Conservation (phyloP, 2,888 invertebrate species). For the Coronaproctus castanopsis region DNA sequence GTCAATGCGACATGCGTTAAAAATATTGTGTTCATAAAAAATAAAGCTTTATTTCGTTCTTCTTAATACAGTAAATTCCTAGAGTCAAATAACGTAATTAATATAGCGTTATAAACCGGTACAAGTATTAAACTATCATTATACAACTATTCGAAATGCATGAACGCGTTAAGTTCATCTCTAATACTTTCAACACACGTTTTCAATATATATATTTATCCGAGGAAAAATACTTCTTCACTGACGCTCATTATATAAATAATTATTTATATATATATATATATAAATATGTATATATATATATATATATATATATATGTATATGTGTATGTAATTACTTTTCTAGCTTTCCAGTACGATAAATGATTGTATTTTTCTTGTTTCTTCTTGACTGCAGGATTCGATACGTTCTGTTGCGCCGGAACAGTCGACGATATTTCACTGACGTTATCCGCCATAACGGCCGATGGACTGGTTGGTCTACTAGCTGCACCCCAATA, state of each 20-base stretch:
- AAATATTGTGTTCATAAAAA: too few species aligned
- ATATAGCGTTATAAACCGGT: too few species aligned
- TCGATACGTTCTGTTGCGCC: slow-evolving; percentile 32
- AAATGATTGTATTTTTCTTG: slow-evolving; percentile 46
- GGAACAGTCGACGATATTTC: slow-evolving; percentile 37
- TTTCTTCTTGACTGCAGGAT: slow-evolving; percentile 29
- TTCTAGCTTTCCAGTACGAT: slow-evolving; percentile 66
- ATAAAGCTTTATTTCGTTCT: too few species aligned
- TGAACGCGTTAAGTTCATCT: too few species aligned
- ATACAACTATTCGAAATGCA: too few species aligned
- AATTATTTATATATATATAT: not conserved
- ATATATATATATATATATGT: not conserved
- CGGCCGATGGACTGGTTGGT: slow-evolving; percentile 28
- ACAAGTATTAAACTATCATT: too few species aligned
- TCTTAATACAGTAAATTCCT: too few species aligned
- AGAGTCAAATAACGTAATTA: too few species aligned
- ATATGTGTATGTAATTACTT: slow-evolving; percentile 14
- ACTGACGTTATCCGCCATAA: slow-evolving; percentile 34
- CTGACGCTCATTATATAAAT: not conserved
- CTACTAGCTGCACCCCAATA: slow-evolving; percentile 30
- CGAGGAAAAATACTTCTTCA: too few species aligned
- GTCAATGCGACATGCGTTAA: too few species aligned
- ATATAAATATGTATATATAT: not conserved
- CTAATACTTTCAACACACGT: too few species aligned
- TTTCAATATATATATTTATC: too few species aligned